Evolutionary conservation across 2,113 vertebrate genomes (phyloP), one percentile per base, ranked within the genome.

Genomic region (Todiramphus saurophagus): DNA sequence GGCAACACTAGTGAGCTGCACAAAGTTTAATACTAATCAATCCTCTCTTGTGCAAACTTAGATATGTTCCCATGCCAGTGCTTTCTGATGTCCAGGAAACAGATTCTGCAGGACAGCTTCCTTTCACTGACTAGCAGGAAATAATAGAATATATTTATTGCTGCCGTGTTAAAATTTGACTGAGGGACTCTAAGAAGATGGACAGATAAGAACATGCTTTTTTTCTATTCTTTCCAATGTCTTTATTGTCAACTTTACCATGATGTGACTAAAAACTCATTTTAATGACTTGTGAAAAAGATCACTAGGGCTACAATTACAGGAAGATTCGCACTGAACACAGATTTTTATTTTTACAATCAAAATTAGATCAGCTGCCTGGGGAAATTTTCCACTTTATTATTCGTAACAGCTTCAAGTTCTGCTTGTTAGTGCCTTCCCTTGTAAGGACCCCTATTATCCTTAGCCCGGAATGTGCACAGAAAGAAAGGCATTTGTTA

Each of bases 101-200:
- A 74, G 86, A 88, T 93, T 91, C 77, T 90, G 63, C 55, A 93
- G 75, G 85, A 94, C 83, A 85, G 83, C 56, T 97, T 97, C 84
- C 89, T 94, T 93, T 93, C 70, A 23, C 21, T 0, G 0, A 69
- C 74, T 64, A 80, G 21, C 84, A 96, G 90, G 94, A 97, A 97
- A 96, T 82, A 94, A 94, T 96, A 91, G 21, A 85, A 70, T 93
- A 86, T 90, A 95, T 91, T 82, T 83, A 94, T 96, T 93, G n/a
- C 63, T 87, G 15, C 79, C 72, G 7, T 66, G 25, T 37, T 85
- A 90, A 75, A 90, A 84, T 74, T 74, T 84, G 53, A 50, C 82
- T 72, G 78, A 96, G 30, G 43, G 33, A 44, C 15, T 85, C 48
- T 84, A 70, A 86, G 79, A 83, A 73, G 24, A 16, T 3, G 2